Evolutionary conservation across 2,888 invertebrate species (phyloP).

Genomic region (Scaptomyza parva): DNA sequence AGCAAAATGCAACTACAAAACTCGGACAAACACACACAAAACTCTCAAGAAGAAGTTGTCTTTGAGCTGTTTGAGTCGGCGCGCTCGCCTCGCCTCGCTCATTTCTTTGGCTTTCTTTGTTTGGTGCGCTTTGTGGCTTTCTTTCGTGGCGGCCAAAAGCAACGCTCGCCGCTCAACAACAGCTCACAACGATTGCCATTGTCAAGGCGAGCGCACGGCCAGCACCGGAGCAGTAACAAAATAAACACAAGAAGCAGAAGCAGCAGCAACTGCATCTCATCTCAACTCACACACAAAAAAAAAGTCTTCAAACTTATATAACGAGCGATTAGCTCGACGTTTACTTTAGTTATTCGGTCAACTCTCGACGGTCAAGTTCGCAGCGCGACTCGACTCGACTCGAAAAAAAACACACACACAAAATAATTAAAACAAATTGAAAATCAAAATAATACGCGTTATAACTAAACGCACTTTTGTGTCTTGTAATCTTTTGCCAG

Average conservation of each 20-base stretch:
- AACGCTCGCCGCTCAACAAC: conserved; percentile 55
- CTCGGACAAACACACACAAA: conserved; percentile 50
- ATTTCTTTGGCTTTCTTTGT: conserved; percentile 80
- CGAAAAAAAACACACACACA: conserved; percentile 12
- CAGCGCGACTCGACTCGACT: conserved; percentile 66
- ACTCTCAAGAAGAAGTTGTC: conserved; percentile 32
- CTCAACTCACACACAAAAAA: conserved; percentile 27
- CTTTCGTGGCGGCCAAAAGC: conserved; percentile 66
- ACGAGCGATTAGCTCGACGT: conserved; percentile 83
- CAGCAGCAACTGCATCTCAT: conserved; percentile 66
- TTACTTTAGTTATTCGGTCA: conserved; percentile 85
- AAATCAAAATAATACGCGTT: conserved; percentile 9
- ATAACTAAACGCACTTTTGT: conserved; percentile 25
- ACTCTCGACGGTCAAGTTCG: conserved; percentile 85
- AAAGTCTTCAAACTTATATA: conserved; percentile 84
- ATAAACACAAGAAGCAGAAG: conserved; percentile 22
- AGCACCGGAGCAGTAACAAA: conserved; percentile 62
- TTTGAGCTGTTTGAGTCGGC: conserved; percentile 65
- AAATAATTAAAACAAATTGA: too few species aligned
- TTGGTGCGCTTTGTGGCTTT: conserved; percentile 67
- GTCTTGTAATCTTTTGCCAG: conserved; percentile 45
- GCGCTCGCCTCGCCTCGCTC: conserved; percentile 23
- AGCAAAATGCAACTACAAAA: conserved; percentile 29
- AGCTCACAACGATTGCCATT: conserved; percentile 82
- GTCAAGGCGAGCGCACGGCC: conserved; percentile 83